Base-by-base conservation (phyloP, 2,888 invertebrate genomes). In the Stramonita haemastoma region DNA sequence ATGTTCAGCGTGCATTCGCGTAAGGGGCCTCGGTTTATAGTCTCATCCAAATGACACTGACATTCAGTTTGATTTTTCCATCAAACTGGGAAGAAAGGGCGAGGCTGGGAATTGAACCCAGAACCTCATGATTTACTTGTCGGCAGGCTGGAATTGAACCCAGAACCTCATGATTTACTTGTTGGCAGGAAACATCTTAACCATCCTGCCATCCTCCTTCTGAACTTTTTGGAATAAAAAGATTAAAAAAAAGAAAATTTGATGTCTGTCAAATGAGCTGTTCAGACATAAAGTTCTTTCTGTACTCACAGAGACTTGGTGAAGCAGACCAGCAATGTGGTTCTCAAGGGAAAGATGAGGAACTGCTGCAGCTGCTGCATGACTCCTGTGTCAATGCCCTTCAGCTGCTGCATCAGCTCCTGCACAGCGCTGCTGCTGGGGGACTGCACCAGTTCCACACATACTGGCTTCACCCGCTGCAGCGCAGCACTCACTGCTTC, bases 281-380 rank as follows among this genome's bases (percentile, higher is more conserved):
- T 29, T n/a, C 6, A 29, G 13, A 8, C 77, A 4, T 6, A 26
- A 22, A n/a, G n/a, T 85, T 0, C 8, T 46, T 85, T 0, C 8
- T 46, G 46, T 19, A 88, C 89, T 84, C n/a, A 89, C 89, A 89
- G 17, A 5, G 73, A 66, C 60, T 89, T 85, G 19, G 19, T 89
- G 15, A 83, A 22, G 46, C 84, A 85, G 26, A 70, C 56, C 56
- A 56, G 11, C 26, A 89, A 56, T 0, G 70, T 70, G 34, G 66
- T 83, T 29, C 89, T 36, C 19, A 89, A 46, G 19, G 89, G 89
- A 26, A 89, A 89, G 34, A 89, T 77, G 70, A 89, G 73, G 70
- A 89, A 89, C 89, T 85, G 85, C 70, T 84, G 85, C 56, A 89
- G 56, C 56, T 85, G 70, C 70, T 89, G 84, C 77, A 89, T 26